Evolutionary conservation across 2,797 vertebrate species (phyloP).

Genomic region (Siniperca scherzeri): DNA sequence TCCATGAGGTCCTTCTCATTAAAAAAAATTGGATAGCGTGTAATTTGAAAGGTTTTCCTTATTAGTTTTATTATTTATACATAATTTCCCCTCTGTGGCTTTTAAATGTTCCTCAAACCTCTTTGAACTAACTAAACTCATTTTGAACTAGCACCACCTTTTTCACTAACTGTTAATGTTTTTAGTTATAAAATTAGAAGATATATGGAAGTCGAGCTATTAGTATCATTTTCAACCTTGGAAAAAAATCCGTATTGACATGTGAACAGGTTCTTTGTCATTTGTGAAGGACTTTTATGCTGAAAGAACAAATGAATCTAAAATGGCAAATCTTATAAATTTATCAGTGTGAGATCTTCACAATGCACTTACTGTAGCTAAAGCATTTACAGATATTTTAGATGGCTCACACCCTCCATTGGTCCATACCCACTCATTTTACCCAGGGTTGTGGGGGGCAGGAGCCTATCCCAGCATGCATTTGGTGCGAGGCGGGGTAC

Average conservation of each 20-base stretch:
- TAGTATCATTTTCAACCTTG: neutral
- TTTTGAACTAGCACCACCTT: neutral
- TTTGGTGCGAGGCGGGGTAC: conserved; percentile 26
- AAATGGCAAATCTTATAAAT: neutral
- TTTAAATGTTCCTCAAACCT: neutral
- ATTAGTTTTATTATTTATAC: neutral
- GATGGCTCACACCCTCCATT: neutral
- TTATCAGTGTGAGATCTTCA: neutral
- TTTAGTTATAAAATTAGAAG: neutral
- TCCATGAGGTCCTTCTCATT: neutral
- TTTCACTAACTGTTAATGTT: neutral
- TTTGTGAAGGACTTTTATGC: neutral
- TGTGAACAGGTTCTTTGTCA: neutral
- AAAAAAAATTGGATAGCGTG: neutral
- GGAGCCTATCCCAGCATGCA: conserved; percentile 48
- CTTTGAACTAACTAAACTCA: neutral
- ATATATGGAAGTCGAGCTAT: neutral
- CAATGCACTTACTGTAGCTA: neutral
- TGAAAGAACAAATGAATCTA: neutral
- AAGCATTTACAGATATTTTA: conserved; percentile 13
- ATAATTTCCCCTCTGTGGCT: neutral
- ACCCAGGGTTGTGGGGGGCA: neutral
- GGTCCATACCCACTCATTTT: neutral
- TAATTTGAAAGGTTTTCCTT: neutral
- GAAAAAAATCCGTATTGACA: neutral